Percentiles rank a stretch among this genome's conserved stretches.
Conservation (phyloP, 2,113 vertebrate genomes). For the Solea solea region DNA sequence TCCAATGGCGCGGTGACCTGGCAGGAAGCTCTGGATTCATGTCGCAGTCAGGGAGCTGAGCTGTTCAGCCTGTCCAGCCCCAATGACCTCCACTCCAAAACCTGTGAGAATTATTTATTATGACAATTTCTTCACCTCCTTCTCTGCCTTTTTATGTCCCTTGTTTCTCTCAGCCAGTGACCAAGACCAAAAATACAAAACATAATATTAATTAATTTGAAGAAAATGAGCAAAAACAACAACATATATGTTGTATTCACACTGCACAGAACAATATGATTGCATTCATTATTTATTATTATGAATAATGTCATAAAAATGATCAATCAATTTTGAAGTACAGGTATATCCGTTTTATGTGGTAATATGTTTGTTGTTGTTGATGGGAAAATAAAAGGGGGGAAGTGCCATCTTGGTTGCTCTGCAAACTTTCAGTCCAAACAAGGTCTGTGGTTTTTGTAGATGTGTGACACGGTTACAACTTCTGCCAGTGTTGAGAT, state of each 20-base stretch:
- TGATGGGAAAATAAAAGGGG: background rate
- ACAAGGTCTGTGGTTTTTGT: background rate
- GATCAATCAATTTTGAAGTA: too few relatives aligned
- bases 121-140: too few relatives aligned
- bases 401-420: background rate
- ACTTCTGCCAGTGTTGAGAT: background rate
- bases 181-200: background rate
- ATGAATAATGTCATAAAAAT: background rate
- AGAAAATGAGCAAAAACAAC: background rate
- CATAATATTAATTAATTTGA: background rate
- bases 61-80: conserved; percentile 85
- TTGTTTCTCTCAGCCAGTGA: background rate
- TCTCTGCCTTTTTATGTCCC: background rate
- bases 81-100: conserved; percentile 76
- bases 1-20: conserved; percentile 85
- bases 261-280: background rate
- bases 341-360: too few relatives aligned
- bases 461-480: too few relatives aligned
- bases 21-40: conserved; percentile 91
- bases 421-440: background rate
- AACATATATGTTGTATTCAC: background rate
- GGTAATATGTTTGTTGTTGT: background rate
- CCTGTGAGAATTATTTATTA: conserved; percentile 51
- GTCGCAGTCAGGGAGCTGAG: conserved; percentile 90
- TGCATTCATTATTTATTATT: background rate